These are phyloP conservation scores for Melanophora roralis DNA, from an alignment of 2,888 invertebrate genomes.

Conservation along the genomic window DNA sequence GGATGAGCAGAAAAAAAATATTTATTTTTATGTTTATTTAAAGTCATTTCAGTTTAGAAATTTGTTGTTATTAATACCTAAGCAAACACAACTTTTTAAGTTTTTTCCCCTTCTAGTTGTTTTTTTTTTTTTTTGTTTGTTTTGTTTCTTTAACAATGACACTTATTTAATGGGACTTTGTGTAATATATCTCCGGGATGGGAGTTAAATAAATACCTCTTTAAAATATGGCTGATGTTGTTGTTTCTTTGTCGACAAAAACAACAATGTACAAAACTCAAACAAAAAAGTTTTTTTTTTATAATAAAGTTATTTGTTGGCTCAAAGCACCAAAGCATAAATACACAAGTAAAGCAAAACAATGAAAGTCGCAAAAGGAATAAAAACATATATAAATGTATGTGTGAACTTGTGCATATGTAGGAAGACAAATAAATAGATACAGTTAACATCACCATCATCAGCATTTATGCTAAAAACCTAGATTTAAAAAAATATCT, in stretches of 20 bases:
- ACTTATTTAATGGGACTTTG: constrained; percentile 50
- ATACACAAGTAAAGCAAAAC: not conserved
- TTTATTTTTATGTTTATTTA: not conserved
- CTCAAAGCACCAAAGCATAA: constrained; percentile 39
- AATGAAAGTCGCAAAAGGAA: constrained; percentile 12
- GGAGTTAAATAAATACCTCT: constrained; percentile 30
- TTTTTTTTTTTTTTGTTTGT: constrained; percentile 4
- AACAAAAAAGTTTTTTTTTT: constrained; percentile 53
- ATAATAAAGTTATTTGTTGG: constrained; percentile 59
- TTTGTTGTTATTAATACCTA: constrained; percentile 1
- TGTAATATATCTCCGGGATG: constrained; percentile 1
- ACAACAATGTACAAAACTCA: constrained; percentile 45
- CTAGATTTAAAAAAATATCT: not conserved
- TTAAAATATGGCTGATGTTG: constrained; percentile 11
- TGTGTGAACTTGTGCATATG: too few species aligned
- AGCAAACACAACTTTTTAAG: too few species aligned
- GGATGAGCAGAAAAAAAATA: not conserved
- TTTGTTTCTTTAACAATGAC: constrained; percentile 43
- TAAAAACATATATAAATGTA: constrained; percentile 4
- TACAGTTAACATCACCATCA: constrained; percentile 22
- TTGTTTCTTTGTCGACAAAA: not conserved
- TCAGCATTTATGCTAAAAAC: constrained; percentile 9
- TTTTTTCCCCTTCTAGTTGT: too few species aligned
- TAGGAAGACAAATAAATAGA: not conserved
- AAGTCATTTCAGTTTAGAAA: not conserved